A percentile compares a stretch with the other conserved stretches of the same genome.
Evolutionary conservation across 92 coral and sea anemone species (phyloP).

Genomic region (Pocillopora grandis): DNA sequence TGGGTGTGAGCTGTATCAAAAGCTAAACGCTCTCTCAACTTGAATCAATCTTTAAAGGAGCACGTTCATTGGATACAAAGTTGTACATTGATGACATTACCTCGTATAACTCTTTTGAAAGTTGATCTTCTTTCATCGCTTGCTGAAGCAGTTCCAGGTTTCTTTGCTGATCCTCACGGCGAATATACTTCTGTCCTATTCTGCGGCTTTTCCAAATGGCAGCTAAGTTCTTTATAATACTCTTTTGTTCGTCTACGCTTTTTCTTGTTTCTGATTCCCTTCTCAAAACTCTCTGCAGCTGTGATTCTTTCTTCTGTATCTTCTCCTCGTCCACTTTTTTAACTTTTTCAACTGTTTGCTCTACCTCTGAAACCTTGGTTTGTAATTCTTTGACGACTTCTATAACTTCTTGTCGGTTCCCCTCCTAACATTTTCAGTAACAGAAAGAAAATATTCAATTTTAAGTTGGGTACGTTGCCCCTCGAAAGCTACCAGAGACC

Average conservation of each 20-base stretch:
- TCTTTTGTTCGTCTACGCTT: slow-evolving; percentile 73
- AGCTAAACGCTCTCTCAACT: too few relatives aligned
- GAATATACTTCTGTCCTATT: slow-evolving; percentile 78
- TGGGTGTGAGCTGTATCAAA: not conserved
- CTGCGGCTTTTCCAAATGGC: slow-evolving; percentile 80
- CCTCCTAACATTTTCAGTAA: slow-evolving; percentile 50
- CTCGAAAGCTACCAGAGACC: too few relatives aligned
- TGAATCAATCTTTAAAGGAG: not conserved
- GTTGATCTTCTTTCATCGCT: slow-evolving; percentile 70
- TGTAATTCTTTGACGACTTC: slow-evolving; percentile 70
- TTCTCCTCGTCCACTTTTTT: slow-evolving; percentile 73
- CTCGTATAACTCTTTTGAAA: slow-evolving; percentile 67
- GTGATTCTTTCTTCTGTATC: slow-evolving; percentile 63
- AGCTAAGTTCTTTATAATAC: slow-evolving; percentile 63
- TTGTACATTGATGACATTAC: slow-evolving; percentile 35
- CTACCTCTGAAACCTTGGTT: slow-evolving; percentile 48
- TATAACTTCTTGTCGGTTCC: slow-evolving; percentile 64
- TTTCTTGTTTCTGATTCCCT: slow-evolving; percentile 62
- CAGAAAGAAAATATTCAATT: not conserved
- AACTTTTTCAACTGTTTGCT: slow-evolving; percentile 49
- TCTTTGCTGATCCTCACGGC: slow-evolving; percentile 74
- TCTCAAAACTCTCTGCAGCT: slow-evolving; percentile 65
- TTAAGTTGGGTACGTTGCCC: too few relatives aligned
- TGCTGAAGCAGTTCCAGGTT: slow-evolving; percentile 81
- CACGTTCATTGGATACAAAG: not conserved